These are phyloP conservation scores for Sarcophaga peregrina DNA, from an alignment of 1,140 invertebrate genomes.

Conservation along the genomic window DNA sequence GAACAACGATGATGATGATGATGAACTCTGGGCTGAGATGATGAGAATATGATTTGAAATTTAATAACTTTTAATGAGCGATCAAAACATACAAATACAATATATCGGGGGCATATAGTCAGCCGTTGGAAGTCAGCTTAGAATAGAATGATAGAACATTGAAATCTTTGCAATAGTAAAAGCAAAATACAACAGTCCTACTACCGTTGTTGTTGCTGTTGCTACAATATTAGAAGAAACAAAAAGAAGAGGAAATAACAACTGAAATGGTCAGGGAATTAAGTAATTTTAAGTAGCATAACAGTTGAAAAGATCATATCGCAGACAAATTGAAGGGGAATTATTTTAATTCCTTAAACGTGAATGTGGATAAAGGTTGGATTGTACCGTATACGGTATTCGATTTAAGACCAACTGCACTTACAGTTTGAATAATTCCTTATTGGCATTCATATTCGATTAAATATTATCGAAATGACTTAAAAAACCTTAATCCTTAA, in stretches of 20 bases:
- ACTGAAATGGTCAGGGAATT: background rate
- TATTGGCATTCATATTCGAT: too few species aligned
- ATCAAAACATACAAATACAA: background rate
- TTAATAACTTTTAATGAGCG: slow-evolving; percentile 39
- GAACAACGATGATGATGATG: background rate
- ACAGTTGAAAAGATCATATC: slow-evolving; percentile 11
- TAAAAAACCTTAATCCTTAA: too few species aligned
- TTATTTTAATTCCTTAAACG: background rate
- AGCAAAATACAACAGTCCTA: too few species aligned
- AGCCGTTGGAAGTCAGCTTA: background rate
- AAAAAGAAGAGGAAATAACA: background rate
- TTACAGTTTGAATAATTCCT: too few species aligned
- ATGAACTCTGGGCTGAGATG: slow-evolving; percentile 23
- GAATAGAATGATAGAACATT: background rate
- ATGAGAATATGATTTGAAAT: slow-evolving; percentile 39
- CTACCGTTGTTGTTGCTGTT: too few species aligned
- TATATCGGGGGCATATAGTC: background rate
- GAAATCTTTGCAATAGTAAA: background rate
- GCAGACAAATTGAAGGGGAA: background rate
- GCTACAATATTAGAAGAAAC: too few species aligned
- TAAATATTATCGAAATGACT: too few species aligned
- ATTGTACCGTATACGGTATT: too few species aligned
- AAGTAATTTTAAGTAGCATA: slow-evolving; percentile 17
- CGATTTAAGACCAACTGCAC: too few species aligned
- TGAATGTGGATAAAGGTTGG: too few species aligned